Percentiles rank a stretch among this genome's conserved stretches.
Conservation (phyloP, 2,797 vertebrate species). For the Atherinosoma microstoma region DNA sequence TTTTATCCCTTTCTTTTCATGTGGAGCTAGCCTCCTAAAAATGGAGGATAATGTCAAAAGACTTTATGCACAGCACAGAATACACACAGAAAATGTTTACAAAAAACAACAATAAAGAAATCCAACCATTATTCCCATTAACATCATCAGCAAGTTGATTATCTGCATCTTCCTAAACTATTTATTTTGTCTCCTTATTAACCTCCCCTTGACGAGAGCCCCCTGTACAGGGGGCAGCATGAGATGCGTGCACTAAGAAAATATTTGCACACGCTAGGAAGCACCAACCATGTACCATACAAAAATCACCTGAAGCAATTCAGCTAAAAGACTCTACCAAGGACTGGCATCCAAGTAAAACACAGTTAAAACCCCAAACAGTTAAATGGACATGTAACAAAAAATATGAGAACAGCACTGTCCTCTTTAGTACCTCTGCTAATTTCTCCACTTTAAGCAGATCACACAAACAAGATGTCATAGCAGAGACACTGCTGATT, state of each 20-base stretch:
- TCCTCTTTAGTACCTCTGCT: too few species aligned
- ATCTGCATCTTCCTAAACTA: background rate
- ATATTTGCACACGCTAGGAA: background rate
- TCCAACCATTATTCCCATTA: constrained; percentile 11
- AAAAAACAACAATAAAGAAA: constrained; percentile 12
- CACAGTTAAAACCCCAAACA: background rate
- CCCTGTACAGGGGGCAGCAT: background rate
- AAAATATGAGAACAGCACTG: too few species aligned
- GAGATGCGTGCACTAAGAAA: background rate
- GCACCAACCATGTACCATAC: background rate
- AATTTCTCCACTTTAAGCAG: too few species aligned
- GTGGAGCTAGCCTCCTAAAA: constrained; percentile 40
- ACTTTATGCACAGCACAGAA: constrained; percentile 24
- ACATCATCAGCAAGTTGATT: background rate
- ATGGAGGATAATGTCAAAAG: constrained; percentile 35
- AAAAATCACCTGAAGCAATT: background rate
- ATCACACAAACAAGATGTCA: too few species aligned
- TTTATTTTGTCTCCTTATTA: background rate
- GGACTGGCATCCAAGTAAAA: background rate
- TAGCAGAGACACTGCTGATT: too few species aligned
- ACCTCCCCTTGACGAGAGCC: too few species aligned
- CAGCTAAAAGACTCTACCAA: background rate
- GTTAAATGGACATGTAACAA: background rate
- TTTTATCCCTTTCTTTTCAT: constrained; percentile 63
- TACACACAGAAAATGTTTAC: constrained; percentile 15